Conservation (phyloP, 1,140 invertebrate genomes). For the Eueides isabella region DNA sequence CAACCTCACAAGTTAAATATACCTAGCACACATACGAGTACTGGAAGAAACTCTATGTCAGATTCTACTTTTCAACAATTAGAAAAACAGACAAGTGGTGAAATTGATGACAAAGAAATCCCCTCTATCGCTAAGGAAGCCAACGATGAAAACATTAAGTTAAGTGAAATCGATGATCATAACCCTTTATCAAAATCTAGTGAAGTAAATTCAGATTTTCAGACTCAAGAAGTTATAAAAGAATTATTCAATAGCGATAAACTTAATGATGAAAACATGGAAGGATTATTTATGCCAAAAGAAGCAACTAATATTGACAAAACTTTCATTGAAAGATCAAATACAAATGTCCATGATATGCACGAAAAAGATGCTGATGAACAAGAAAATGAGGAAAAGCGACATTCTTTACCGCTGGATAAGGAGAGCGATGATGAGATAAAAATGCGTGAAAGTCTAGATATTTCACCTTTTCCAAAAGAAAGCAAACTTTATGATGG, state of each 20-base stretch:
- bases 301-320: background rate
- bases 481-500: background rate
- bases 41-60: background rate
- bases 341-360: background rate
- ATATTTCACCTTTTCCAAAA: background rate
- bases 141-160: background rate
- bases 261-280: background rate
- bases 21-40: background rate
- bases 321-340: background rate
- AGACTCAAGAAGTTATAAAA: background rate
- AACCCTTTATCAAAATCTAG: background rate
- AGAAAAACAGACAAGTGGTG: background rate
- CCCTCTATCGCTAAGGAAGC: background rate
- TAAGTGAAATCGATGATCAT: background rate
- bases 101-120: background rate
- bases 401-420: background rate
- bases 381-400: background rate
- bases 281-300: slow-evolving; percentile 2
- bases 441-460: slow-evolving; percentile 6
- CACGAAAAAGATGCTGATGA: slow-evolving; percentile 6
- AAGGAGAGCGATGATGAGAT: background rate
- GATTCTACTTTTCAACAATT: background rate
- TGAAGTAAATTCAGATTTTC: background rate
- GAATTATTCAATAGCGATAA: background rate
- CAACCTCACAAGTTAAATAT: background rate